phyloP scores from a whole-genome alignment of 30 jellyfish, hydroid and myxozoan species.

The Aurelia aurita region DNA sequence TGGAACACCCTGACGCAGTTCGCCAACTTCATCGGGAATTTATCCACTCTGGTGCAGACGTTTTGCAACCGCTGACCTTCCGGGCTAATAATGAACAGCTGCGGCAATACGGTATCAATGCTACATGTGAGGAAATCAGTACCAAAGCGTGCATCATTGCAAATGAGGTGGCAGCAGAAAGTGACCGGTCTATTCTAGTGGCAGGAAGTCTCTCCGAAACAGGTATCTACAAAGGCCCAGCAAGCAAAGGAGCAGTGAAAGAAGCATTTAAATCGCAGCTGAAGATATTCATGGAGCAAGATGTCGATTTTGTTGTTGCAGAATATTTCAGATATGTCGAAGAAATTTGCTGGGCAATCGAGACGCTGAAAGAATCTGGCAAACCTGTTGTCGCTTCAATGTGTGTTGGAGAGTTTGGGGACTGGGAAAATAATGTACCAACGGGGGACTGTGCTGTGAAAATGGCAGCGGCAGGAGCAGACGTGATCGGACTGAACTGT shows the following conservation, averaged over 20 bases:
- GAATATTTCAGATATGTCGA: constrained; percentile 73
- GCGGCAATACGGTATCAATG: neutral
- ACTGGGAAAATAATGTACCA: constrained; percentile 11
- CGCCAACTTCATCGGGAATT: constrained; percentile 68
- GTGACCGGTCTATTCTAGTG: constrained; percentile 27
- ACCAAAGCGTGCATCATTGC: constrained; percentile 68
- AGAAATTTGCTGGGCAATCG: constrained; percentile 82
- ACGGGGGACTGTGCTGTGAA: constrained; percentile 73
- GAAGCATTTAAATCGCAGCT: constrained; percentile 34
- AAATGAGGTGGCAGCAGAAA: constrained; percentile 68
- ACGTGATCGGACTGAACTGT: constrained; percentile 78
- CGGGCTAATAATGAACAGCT: constrained; percentile 11
- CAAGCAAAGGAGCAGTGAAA: constrained; percentile 35
- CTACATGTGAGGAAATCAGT: constrained; percentile 60
- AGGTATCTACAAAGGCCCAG: constrained; percentile 14
- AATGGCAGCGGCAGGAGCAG: constrained; percentile 89
- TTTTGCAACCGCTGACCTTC: constrained; percentile 63
- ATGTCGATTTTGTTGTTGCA: constrained; percentile 74
- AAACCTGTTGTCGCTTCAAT: constrained; percentile 69
- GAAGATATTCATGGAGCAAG: constrained; percentile 27
- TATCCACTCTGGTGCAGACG: constrained; percentile 68
- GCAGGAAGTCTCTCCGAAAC: constrained; percentile 74
- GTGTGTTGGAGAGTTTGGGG: constrained; percentile 79
- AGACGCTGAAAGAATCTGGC: constrained; percentile 44
- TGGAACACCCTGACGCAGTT: constrained; percentile 21